Percentiles rank a stretch among this genome's conserved stretches.
phyloP scores from a whole-genome alignment of 2,797 vertebrate genomes.

The Sebastes steindachneri region DNA sequence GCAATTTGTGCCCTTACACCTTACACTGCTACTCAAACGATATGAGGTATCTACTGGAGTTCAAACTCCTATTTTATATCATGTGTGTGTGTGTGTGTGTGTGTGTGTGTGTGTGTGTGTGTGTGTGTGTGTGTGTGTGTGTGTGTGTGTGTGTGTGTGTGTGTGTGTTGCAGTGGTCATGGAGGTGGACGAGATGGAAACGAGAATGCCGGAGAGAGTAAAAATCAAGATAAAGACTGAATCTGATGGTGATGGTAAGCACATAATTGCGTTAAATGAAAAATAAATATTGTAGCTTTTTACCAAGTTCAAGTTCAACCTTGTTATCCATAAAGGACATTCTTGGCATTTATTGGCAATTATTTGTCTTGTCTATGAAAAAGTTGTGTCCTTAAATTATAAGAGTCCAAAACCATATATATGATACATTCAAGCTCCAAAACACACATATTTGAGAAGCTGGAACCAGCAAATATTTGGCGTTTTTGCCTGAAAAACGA shows the following conservation, averaged over 20 bases:
- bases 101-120: too few species aligned
- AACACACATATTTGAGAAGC: not conserved
- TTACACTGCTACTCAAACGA: not conserved
- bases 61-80: not conserved
- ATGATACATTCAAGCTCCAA: not conserved
- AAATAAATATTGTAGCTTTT: not conserved
- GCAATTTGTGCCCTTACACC: not conserved
- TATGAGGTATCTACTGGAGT: not conserved
- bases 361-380: not conserved
- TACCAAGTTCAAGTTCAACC: not conserved
- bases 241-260: constrained; percentile 20
- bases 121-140: too few species aligned
- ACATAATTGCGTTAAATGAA: not conserved
- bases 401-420: not conserved
- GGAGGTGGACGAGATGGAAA: constrained; percentile 43
- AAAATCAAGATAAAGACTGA: constrained; percentile 34
- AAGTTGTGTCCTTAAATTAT: not conserved
- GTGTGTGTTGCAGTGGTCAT: constrained; percentile 36
- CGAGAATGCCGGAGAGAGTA: constrained; percentile 10
- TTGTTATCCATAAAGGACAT: not conserved
- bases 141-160: too few species aligned
- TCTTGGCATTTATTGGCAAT: not conserved
- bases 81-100: too few species aligned
- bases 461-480: not conserved
- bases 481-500: not conserved